These are phyloP conservation scores for Galerucella calmariensis DNA, from an alignment of 2,888 invertebrate species.

Conservation along the genomic window DNA sequence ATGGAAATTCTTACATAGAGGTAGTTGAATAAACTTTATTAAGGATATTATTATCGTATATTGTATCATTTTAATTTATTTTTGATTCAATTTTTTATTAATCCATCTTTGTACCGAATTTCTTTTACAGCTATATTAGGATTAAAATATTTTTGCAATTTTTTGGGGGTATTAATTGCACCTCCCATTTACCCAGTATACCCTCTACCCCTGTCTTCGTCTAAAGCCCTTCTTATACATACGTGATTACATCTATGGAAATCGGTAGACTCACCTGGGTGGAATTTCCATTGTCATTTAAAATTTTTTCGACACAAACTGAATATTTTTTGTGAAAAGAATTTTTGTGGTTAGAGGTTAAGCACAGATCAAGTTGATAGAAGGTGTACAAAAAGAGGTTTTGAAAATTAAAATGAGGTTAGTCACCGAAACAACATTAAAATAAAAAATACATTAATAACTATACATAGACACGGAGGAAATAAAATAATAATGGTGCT, in stretches of 20 bases:
- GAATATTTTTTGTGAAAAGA: conserved; percentile 30
- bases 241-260: conserved; percentile 56
- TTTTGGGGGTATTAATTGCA: background rate
- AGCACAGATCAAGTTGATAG: conserved; percentile 21
- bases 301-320: conserved; percentile 33
- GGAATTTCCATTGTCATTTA: conserved; percentile 39
- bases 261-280: conserved; percentile 38
- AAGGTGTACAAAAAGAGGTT: conserved; percentile 18
- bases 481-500: background rate
- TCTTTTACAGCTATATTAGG: no score
- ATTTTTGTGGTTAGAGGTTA: conserved; percentile 37
- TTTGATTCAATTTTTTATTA: background rate
- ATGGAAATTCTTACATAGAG: conserved; percentile 45
- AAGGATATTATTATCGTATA: background rate
- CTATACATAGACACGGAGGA: background rate
- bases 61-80: background rate
- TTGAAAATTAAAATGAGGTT: conserved; percentile 22
- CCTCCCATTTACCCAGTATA: background rate
- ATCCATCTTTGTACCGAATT: no score
- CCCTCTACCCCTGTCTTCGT: background rate
- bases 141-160: no score
- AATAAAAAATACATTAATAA: conserved; percentile 11
- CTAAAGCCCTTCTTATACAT: conserved; percentile 47
- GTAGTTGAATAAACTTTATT: background rate
- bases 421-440: background rate